Evolutionary conservation across 2,797 vertebrate genomes (phyloP), one percentile per base, ranked within the genome.

Genomic region (Selene dorsalis): DNA sequence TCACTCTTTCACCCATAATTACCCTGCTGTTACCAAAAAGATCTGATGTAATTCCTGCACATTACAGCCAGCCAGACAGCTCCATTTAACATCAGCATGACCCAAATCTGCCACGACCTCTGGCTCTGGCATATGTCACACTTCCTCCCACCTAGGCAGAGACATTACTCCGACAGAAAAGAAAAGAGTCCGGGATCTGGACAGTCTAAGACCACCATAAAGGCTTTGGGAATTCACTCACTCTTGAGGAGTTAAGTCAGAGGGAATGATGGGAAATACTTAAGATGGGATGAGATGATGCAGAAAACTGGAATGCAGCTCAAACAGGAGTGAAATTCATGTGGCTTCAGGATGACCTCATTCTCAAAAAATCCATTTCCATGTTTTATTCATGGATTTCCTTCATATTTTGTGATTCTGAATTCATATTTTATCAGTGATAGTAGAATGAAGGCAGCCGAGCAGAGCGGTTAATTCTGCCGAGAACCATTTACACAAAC

Each of bases 81-180:
- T 59, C 59, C 63, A 71, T 85, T 87, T 73, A 88, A 87, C 79
- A 83, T 87, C 79, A 83, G 82, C 61, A 8, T 80, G 79, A 84
- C 77, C 77, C 67, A 69, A 86, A 87, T 89, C 81, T 88, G 83
- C 85, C 87, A 78, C 18, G 76, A 91, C 88, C 86, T 85, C 81
- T 85, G 73, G 80, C 79, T 92, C 89, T 90, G 88, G 84, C 82
- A 81, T 80, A 79, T 85, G 84, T 85, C 86, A 84, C 75, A 73
- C 79, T 80, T 88, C 75, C 70, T 88, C 62, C 78, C 79, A 82
- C 69, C 83, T 76, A 75, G 80, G 77, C 56, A 67, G 82, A 77
- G 57, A 63, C 75, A 74, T 81, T 79, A 60, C 55, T 82, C 59
- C 43, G 39, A 64, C 60, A 59, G 38, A 39, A 55, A 73, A 60